Base-by-base conservation (phyloP, 1,140 invertebrate genomes). In the Doryteuthis pealeii region DNA sequence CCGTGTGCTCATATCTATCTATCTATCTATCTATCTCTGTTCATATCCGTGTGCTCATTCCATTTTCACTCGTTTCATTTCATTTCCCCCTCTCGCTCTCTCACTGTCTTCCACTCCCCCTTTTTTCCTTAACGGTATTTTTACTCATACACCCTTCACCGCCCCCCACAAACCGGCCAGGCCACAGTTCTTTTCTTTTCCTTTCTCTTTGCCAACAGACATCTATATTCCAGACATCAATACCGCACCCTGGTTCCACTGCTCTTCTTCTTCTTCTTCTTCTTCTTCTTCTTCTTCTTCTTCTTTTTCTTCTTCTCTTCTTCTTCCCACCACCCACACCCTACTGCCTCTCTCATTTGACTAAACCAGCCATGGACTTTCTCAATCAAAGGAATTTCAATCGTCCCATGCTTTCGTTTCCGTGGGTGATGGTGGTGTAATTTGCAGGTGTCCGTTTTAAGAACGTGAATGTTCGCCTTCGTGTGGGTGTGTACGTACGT, bases 401-500 rank as follows among this genome's bases (percentile, higher is more conserved):
- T 43, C 14, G 58, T 12, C 18, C 10, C 40, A 72, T 68, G 67
- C 66, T 43, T 73, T 79, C 26, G 10, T 45, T 15, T 70, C 32
- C 70, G 22, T 66, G 40, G 10, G 2, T 70, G 65, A 28, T 77
- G 68, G 66, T 62, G 18, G 49, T 68, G 58, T 77, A 75, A 76
- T 75, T 74, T 77, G 79, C 73, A 83, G 82, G 0, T 77, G 90
- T 89, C 90, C 90, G 76, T n/a, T n/a, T n/a, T n/a, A n/a, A n/a
- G n/a, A n/a, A n/a, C n/a, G n/a, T n/a, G n/a, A n/a, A n/a, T n/a
- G n/a, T n/a, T n/a, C n/a, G n/a, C n/a, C n/a, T n/a, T n/a, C n/a
- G n/a, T n/a, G 91, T 91, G 83, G 91, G 91, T 87, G 90, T 91
- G 77, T 89, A 89, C 74, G 91, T 91, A 81, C 91, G 91, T 91